These are phyloP conservation scores for Oxyruncus cristatus DNA, from an alignment of 2,113 vertebrate species.

Conservation along the genomic window DNA sequence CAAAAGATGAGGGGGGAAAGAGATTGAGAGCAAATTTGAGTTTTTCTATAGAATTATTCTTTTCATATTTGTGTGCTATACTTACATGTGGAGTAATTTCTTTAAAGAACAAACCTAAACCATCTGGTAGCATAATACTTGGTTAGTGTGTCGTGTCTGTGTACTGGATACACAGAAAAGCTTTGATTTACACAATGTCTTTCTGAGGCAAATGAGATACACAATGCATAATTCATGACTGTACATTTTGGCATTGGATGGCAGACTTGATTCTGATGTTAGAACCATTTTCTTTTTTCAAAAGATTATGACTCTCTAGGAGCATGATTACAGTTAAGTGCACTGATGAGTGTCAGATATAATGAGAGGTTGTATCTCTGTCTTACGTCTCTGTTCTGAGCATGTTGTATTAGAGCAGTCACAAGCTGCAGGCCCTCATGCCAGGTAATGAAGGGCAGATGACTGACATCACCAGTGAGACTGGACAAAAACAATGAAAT, in stretches of 20 bases:
- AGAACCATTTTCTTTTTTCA: background rate
- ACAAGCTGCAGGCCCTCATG: background rate
- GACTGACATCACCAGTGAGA: background rate
- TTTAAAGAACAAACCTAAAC: background rate
- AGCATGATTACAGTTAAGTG: background rate
- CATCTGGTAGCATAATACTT: constrained; percentile 35
- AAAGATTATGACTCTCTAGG: background rate
- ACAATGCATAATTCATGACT: constrained; percentile 22
- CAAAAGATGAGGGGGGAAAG: background rate
- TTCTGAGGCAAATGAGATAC: constrained; percentile 36
- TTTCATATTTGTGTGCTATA: background rate
- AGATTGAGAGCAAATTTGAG: background rate
- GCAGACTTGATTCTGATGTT: constrained; percentile 1
- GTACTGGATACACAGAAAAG: background rate
- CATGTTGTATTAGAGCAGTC: background rate
- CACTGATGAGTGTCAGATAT: background rate
- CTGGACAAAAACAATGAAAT: background rate
- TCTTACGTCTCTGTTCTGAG: background rate
- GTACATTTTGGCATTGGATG: background rate
- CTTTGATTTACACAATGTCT: constrained; percentile 6
- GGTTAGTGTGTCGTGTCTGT: background rate
- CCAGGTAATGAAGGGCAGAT: background rate
- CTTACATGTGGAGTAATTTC: background rate
- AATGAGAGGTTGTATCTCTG: background rate
- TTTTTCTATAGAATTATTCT: background rate